Evolutionary conservation across 2,888 invertebrate species (phyloP).

Genomic region (Sesamia inferens): DNA sequence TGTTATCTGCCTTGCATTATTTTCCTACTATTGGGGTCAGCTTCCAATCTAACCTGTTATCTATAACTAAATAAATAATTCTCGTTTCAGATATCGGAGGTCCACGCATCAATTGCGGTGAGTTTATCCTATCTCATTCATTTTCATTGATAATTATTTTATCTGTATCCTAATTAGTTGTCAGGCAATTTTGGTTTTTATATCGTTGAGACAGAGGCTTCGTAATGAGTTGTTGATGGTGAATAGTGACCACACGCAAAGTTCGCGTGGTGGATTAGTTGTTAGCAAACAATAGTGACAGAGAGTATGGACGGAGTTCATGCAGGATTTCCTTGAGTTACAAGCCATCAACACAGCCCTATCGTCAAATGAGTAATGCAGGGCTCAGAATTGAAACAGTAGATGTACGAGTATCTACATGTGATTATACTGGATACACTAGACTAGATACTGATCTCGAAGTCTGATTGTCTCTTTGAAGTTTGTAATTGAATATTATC

Average conservation of each 20-base stretch:
- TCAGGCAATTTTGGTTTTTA: constrained; percentile 36
- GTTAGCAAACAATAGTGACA: constrained; percentile 58
- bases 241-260: constrained; percentile 65
- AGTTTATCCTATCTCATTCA: constrained; percentile 51
- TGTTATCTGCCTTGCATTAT: constrained; percentile 26
- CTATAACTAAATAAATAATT: constrained; percentile 47
- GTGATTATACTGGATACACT: background rate
- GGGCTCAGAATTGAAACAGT: background rate
- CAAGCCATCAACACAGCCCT: background rate
- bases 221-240: constrained; percentile 38
- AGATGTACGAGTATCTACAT: too few relatives aligned
- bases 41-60: constrained; percentile 16
- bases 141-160: constrained; percentile 47
- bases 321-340: too few relatives aligned
- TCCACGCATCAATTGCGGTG: constrained; percentile 42
- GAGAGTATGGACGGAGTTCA: constrained; percentile 59
- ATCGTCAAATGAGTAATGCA: background rate
- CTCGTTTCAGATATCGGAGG: constrained; percentile 59
- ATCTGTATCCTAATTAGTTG: constrained; percentile 44
- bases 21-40: too few relatives aligned
- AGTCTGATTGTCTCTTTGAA: background rate
- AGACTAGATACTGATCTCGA: background rate
- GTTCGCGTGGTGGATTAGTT: constrained; percentile 54
- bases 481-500: background rate
- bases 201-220: constrained; percentile 10